Evolutionary conservation across 1,140 invertebrate species (phyloP).

Genomic region (Globodera rostochiensis): DNA sequence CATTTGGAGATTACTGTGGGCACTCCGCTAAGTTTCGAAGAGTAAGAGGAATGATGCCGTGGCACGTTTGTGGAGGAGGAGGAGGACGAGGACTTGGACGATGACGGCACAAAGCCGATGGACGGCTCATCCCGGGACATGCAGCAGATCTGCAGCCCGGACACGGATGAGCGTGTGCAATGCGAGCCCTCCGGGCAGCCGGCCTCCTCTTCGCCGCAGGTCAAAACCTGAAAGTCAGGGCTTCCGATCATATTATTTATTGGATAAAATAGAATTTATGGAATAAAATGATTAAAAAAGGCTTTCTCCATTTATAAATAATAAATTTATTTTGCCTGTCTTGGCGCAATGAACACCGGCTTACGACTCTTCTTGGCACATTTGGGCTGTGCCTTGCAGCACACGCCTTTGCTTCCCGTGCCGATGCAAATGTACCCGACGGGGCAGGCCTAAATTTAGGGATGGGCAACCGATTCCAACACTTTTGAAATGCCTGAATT

Average conservation of each 20-base stretch:
- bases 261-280: too few species aligned
- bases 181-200: constrained; percentile 55
- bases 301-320: too few species aligned
- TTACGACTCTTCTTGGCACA: constrained; percentile 47
- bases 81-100: constrained; percentile 15
- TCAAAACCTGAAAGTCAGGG: constrained; percentile 50
- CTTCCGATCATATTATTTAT: not conserved
- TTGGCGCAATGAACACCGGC: constrained; percentile 57
- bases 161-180: constrained; percentile 55
- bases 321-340: constrained; percentile 42
- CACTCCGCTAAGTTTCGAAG: constrained; percentile 39
- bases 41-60: constrained; percentile 5
- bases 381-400: constrained; percentile 59
- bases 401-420: constrained; percentile 41
- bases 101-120: constrained; percentile 24
- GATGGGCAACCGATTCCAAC: too few species aligned
- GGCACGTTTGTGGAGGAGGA: constrained; percentile 8
- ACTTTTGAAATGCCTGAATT: constrained; percentile 31
- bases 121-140: constrained; percentile 36
- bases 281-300: too few species aligned
- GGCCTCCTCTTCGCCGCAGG: constrained; percentile 56
- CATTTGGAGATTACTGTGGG: constrained; percentile 56
- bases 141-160: constrained; percentile 63
- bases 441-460: constrained; percentile 54
- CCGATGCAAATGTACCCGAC: constrained; percentile 57